phyloP scores from a whole-genome alignment of 2,113 vertebrate genomes.

The Mystacornis crossleyi region DNA sequence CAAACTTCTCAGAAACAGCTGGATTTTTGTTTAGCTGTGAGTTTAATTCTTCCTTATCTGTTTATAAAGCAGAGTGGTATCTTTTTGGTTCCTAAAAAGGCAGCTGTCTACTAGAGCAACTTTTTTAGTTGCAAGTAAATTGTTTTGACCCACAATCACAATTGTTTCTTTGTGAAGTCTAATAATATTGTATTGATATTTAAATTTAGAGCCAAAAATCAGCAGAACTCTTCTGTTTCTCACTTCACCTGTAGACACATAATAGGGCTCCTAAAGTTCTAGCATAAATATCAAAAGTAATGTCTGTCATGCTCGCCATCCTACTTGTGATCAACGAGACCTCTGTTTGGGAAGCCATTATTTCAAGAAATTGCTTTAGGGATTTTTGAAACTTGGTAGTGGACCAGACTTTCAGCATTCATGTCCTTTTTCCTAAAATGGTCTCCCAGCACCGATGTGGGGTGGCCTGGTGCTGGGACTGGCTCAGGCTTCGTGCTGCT shows the following conservation, averaged over 20 bases:
- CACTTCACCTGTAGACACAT: background rate
- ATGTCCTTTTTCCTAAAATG: background rate
- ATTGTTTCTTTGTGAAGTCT: background rate
- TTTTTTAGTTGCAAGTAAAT: background rate
- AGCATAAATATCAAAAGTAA: background rate
- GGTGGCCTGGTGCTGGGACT: background rate
- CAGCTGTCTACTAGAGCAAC: background rate
- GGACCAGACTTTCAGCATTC: background rate
- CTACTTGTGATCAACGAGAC: background rate
- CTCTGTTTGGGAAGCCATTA: background rate
- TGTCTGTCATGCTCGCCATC: background rate
- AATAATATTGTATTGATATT: background rate
- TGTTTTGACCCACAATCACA: background rate
- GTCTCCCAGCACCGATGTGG: rapidly evolving
- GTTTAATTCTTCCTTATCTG: background rate
- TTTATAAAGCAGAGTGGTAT: background rate
- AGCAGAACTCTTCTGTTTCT: background rate
- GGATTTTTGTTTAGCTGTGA: background rate
- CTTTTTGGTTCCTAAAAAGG: background rate
- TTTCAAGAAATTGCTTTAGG: background rate
- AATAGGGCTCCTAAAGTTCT: background rate
- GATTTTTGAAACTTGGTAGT: background rate
- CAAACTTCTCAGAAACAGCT: background rate
- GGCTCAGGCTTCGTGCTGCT: background rate
- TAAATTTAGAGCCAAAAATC: background rate